Evolutionary conservation across 2,888 invertebrate species (phyloP), one percentile per base, ranked within the genome.

Genomic region (Agrotis exclamationis): DNA sequence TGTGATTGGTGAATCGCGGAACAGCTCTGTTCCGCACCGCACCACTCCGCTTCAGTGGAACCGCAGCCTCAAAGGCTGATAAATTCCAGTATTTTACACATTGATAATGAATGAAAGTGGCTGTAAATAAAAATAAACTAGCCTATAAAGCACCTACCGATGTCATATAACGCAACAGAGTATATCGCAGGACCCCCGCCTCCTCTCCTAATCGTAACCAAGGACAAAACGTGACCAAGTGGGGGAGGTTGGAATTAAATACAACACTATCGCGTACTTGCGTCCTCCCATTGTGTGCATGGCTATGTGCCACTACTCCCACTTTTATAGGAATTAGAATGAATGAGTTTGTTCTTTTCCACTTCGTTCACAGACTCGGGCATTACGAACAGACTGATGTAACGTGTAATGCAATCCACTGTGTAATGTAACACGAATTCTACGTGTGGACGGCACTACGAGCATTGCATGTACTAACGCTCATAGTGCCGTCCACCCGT

Each of bases 221-320:
- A 81, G 82, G 78, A 13, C 65, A 45, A 24, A 63, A 79, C 82
- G 78, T 79, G 78, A 63, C 65, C 22, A 14, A 22, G 28, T 22
- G n/a, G 18, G 33, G 56, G 39, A 71, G 51, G 65, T 45, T 51
- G 48, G 59, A 33, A 51, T 81, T 63, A 66, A 70, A 63, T 24
- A 50, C 48, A 69, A 7, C 56, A 60, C 47, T 44, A 63, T 28
- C 20, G 54, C 63, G 50, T 67, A 63, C 28, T 33, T 24, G 5
- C 9, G 22, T 44, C 18, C 44, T 60, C 16, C 28, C 22, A 56
- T 57, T 78, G 24, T 60, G 3, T 44, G 44, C 22, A 53, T 16
- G 16, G 3, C 14, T 33, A 22, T 24, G 24, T 28, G 39, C 47
- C 22, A 60, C 14, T 28, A 14, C 24, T 45, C 2, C 20, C 48